These are phyloP conservation scores for Anorthoa munda DNA, from an alignment of 2,888 invertebrate species.

Conservation along the genomic window DNA sequence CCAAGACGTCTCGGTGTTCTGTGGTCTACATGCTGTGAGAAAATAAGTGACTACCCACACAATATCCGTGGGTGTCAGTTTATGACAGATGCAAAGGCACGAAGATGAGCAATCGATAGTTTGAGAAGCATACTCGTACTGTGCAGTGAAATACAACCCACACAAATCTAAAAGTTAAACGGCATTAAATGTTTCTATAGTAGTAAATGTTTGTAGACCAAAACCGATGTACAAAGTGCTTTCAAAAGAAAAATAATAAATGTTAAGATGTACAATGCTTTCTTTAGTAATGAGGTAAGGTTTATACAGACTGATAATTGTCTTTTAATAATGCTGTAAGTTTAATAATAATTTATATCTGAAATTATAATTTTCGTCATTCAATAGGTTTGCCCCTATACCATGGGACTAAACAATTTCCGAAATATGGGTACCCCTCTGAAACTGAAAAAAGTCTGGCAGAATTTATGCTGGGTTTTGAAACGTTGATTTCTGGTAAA, in stretches of 20 bases:
- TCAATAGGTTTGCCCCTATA: no score
- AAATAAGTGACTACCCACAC: conserved; percentile 1
- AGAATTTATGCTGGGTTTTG: not conserved
- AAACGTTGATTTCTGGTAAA: no score
- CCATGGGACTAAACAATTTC: no score
- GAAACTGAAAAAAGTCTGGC: not conserved
- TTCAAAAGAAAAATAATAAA: no score
- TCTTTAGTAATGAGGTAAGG: no score
- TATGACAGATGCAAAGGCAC: not conserved
- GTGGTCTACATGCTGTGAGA: not conserved
- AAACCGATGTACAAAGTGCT: no score
- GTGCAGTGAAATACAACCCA: not conserved
- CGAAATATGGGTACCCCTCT: no score
- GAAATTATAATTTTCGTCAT: no score
- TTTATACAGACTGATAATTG: no score
- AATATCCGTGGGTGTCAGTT: not conserved
- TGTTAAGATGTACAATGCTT: no score
- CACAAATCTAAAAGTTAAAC: not conserved
- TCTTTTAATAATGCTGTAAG: no score
- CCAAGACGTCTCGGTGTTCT: not conserved
- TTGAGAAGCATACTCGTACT: not conserved
- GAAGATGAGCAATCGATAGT: not conserved
- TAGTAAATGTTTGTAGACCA: not conserved
- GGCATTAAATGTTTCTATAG: not conserved
- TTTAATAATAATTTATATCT: no score